A percentile compares a stretch with the other conserved stretches of the same genome.
These are phyloP conservation scores for Hexactinellida sp. DNA, from an alignment of 37 sponge, comb jelly and placozoan species.

Conservation along the genomic window DNA sequence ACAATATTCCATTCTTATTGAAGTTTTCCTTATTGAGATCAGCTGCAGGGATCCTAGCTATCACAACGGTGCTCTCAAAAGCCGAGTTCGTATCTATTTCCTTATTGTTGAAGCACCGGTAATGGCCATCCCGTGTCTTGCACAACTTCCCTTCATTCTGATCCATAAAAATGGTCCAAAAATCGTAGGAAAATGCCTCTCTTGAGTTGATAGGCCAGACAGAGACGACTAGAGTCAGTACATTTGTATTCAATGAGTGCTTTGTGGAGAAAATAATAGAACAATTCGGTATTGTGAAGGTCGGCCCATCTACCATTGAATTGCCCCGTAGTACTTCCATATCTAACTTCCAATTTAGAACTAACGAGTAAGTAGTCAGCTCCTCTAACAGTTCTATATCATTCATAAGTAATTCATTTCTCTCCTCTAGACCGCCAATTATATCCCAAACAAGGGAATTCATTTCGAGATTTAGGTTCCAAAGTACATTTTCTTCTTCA, in stretches of 20 bases:
- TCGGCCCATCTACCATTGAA: not conserved
- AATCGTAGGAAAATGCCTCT: not conserved
- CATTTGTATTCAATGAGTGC: not conserved
- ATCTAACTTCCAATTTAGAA: not conserved
- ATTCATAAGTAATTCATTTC: too few species aligned
- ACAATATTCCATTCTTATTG: not conserved
- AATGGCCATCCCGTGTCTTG: not conserved
- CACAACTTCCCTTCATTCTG: not conserved
- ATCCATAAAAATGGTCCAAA: not conserved
- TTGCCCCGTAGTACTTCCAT: not conserved
- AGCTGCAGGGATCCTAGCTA: not conserved
- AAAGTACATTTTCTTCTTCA: too few species aligned
- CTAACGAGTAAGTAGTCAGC: too few species aligned
- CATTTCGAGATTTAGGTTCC: too few species aligned
- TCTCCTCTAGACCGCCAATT: too few species aligned
- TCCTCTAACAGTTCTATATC: too few species aligned
- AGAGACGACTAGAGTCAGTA: not conserved
- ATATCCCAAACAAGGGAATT: too few species aligned
- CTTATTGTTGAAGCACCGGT: not conserved
- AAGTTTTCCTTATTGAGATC: not conserved
- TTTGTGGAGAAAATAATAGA: not conserved
- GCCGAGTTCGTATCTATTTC: not conserved
- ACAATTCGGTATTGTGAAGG: not conserved
- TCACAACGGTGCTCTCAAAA: not conserved
- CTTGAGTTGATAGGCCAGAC: not conserved